These are phyloP conservation scores for Monochamus alternatus DNA, from an alignment of 2,888 invertebrate genomes.

Conservation along the genomic window DNA sequence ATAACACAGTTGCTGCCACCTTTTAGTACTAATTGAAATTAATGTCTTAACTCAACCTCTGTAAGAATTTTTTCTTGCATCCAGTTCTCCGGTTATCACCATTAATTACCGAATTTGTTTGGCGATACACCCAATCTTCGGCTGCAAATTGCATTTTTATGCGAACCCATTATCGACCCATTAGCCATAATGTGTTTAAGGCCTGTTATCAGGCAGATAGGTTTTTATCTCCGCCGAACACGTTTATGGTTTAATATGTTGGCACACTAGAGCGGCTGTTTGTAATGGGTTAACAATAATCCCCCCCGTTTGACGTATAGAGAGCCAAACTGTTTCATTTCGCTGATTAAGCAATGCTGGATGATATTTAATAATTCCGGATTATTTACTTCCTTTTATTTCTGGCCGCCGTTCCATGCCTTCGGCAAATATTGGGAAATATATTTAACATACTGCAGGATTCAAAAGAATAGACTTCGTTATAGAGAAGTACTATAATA, in stretches of 20 bases:
- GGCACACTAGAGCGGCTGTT: slow-evolving; percentile 11
- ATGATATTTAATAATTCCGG: no score
- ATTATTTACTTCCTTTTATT: no score
- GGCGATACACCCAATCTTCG: slow-evolving; percentile 12
- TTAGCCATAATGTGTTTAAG: slow-evolving; percentile 31
- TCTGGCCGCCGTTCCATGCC: no score
- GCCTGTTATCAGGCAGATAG: slow-evolving; percentile 25
- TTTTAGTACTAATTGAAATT: no score
- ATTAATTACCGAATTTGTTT: slow-evolving; percentile 12
- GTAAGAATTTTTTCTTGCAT: no score
- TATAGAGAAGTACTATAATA: no score
- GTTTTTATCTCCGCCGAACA: slow-evolving; percentile 27
- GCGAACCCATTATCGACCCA: slow-evolving; percentile 27
- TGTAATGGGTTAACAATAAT: slow-evolving; percentile 16
- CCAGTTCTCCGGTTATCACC: slow-evolving; percentile 3
- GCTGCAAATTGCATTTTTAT: slow-evolving; percentile 33
- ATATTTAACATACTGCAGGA: no score
- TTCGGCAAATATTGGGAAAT: no score
- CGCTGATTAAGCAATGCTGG: no score
- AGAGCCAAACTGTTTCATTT: slow-evolving; percentile 7
- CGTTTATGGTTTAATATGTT: slow-evolving; percentile 26
- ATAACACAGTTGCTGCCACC: no score
- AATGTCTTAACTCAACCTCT: no score
- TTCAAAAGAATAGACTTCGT: no score
- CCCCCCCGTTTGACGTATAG: not conserved